Percentiles rank a stretch among this genome's conserved stretches.
These are phyloP conservation scores for Anagyrus pseudococci DNA, from an alignment of 2,888 invertebrate genomes.

Conservation along the genomic window DNA sequence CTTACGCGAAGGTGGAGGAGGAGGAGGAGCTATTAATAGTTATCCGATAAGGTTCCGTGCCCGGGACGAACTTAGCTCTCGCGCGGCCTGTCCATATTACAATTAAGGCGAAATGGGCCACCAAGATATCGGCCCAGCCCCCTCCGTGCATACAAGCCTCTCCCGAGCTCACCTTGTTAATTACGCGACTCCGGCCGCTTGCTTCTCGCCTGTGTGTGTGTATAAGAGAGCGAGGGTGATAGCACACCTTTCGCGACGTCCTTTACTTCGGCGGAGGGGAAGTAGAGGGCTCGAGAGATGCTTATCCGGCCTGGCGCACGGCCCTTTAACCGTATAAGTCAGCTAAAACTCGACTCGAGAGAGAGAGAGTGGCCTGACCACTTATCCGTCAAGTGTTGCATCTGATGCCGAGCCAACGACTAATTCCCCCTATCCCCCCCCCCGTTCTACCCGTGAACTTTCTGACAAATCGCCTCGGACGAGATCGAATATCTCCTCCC, in stretches of 20 bases:
- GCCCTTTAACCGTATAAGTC: too few species aligned
- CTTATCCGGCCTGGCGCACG: too few species aligned
- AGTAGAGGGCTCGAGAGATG: slow-evolving; percentile 32
- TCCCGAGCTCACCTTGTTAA: not conserved
- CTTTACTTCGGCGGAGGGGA: not conserved
- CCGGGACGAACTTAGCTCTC: slow-evolving; percentile 23
- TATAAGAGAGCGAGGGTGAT: not conserved
- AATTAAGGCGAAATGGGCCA: slow-evolving; percentile 33
- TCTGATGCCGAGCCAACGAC: too few species aligned
- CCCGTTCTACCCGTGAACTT: too few species aligned
- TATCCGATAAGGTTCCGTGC: too few species aligned
- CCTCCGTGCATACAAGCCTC: not conserved
- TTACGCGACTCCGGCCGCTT: not conserved
- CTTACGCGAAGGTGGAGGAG: not conserved
- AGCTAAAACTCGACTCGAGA: too few species aligned
- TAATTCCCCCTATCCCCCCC: too few species aligned
- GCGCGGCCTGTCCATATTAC: slow-evolving; percentile 28
- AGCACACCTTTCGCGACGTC: not conserved
- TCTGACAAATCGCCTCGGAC: too few species aligned
- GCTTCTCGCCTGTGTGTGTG: not conserved
- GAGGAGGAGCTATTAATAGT: slow-evolving; percentile 22
- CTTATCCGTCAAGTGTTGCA: too few species aligned
- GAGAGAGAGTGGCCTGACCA: too few species aligned
- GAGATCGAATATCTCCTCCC: too few species aligned
- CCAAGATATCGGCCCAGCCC: not conserved